Evolutionary conservation across 2,888 invertebrate genomes (phyloP).

Genomic region (Ochropleura plecta): DNA sequence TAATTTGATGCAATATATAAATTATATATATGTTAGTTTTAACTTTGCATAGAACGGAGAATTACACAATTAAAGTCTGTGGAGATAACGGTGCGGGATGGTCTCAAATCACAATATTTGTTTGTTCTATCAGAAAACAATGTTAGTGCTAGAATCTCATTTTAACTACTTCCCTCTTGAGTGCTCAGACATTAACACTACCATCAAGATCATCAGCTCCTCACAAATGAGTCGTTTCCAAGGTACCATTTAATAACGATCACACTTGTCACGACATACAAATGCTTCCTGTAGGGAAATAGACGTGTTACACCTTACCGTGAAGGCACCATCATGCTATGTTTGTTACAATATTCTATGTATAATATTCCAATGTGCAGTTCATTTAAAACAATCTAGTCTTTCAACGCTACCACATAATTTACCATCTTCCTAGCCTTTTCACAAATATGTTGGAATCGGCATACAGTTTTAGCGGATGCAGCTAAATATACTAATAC

Average conservation of each 20-base stretch:
- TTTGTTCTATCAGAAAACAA: background rate
- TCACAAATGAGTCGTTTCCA: background rate
- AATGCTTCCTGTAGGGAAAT: conserved; percentile 7
- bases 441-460: background rate
- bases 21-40: background rate
- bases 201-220: background rate
- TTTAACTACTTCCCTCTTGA: background rate
- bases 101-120: background rate
- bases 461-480: background rate
- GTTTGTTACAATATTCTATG: background rate
- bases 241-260: background rate
- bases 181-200: background rate
- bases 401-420: conserved; percentile 5
- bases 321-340: background rate
- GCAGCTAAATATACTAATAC: background rate
- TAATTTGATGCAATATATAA: background rate
- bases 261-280: background rate
- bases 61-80: background rate
- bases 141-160: background rate
- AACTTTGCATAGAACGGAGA: background rate
- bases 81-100: too few species aligned
- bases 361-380: background rate
- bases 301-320: background rate
- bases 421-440: background rate
- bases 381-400: conserved; percentile 5